Conservation (phyloP, 2,888 invertebrate genomes). For the Himalopsyche japonica region DNA sequence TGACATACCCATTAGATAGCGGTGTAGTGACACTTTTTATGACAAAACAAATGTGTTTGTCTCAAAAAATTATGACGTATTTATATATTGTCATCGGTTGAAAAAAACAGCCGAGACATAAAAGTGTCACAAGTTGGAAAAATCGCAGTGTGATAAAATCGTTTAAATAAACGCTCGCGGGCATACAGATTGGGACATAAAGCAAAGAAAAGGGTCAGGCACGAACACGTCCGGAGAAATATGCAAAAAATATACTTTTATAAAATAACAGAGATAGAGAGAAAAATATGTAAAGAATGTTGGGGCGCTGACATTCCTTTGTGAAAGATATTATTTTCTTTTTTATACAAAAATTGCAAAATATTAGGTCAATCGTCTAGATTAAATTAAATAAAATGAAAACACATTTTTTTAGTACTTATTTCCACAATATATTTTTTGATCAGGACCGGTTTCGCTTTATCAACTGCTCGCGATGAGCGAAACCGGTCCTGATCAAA, state of each 20-base stretch:
- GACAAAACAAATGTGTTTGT: not conserved
- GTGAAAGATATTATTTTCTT: not conserved
- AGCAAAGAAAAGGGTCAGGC: not conserved
- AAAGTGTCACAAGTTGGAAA: not conserved
- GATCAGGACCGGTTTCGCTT: too few species aligned
- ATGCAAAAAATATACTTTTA: not conserved
- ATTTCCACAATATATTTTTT: too few species aligned
- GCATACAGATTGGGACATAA: conserved; percentile 1
- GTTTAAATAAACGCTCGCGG: not conserved
- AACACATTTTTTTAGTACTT: too few species aligned
- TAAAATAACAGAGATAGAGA: not conserved
- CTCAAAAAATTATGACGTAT: not conserved
- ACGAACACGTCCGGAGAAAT: not conserved
- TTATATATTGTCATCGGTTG: not conserved
- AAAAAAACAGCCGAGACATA: not conserved
- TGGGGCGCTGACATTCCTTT: not conserved
- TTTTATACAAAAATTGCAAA: not conserved
- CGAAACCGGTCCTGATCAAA: too few species aligned
- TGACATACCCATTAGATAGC: too few species aligned
- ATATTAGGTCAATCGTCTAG: not conserved
- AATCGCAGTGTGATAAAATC: not conserved
- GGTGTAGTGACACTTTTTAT: too few species aligned
- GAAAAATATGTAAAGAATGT: not conserved
- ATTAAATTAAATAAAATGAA: too few species aligned
- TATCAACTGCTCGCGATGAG: too few species aligned